Evolutionary conservation across 2,113 vertebrate genomes (phyloP).

Genomic region (Gasterosteus nipponicus): DNA sequence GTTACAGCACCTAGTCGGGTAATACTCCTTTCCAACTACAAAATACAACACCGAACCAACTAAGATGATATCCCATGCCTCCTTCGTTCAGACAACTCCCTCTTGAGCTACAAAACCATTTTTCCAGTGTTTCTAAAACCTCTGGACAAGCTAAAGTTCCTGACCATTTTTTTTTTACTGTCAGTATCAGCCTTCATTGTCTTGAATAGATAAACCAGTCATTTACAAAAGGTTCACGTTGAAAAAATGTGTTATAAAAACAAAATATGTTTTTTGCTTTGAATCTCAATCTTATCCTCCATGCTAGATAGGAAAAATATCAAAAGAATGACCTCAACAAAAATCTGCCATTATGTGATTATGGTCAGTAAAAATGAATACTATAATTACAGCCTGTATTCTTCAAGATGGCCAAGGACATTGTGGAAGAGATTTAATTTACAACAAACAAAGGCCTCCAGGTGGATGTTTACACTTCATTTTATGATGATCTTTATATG

Average conservation of each 20-base stretch:
- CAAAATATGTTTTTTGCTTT: background rate
- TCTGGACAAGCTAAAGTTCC: too few relatives aligned
- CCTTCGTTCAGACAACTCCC: too few relatives aligned
- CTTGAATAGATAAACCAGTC: too few relatives aligned
- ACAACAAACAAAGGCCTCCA: conserved; percentile 9
- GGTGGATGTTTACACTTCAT: conserved; percentile 26
- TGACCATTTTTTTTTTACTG: too few relatives aligned
- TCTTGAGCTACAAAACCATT: too few relatives aligned
- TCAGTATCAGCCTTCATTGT: too few relatives aligned
- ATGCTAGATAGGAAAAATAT: background rate
- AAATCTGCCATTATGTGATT: background rate
- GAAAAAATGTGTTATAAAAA: too few relatives aligned
- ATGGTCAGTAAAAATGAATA: background rate
- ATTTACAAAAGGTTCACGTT: too few relatives aligned
- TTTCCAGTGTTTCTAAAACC: too few relatives aligned
- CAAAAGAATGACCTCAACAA: background rate
- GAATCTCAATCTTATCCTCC: background rate
- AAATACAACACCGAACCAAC: too few relatives aligned
- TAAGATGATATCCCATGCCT: too few relatives aligned
- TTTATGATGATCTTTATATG: conserved; percentile 59
- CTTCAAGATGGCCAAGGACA: background rate
- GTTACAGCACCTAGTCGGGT: background rate
- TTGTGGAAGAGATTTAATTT: background rate
- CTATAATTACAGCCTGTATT: background rate
- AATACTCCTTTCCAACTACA: too few relatives aligned